Evolutionary conservation across 2,888 invertebrate genomes (phyloP).

Genomic region (Leptopilina drosophilae): DNA sequence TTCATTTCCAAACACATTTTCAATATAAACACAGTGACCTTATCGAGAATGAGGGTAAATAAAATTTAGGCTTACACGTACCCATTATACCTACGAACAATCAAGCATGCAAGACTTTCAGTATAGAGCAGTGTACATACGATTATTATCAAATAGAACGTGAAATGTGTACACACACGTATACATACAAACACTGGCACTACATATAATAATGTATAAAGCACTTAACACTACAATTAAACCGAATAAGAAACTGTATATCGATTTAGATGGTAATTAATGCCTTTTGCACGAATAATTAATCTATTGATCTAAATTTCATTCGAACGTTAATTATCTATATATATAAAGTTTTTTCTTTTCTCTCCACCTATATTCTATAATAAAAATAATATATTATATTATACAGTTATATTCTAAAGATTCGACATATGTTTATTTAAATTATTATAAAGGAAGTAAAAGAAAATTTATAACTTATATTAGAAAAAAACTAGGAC

Average conservation of each 20-base stretch:
- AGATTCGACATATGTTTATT: too few relatives aligned
- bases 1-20: neutral
- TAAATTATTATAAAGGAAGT: too few relatives aligned
- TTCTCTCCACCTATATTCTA: too few relatives aligned
- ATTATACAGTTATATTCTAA: too few relatives aligned
- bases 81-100: constrained; percentile 4
- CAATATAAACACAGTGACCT: neutral
- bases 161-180: constrained; percentile 41
- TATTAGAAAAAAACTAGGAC: too few relatives aligned
- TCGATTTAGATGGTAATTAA: constrained; percentile 17
- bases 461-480: too few relatives aligned
- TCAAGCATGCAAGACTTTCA: constrained; percentile 26
- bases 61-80: constrained; percentile 8
- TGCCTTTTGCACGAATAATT: neutral
- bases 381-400: too few relatives aligned
- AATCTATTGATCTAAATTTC: neutral
- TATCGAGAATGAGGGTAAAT: constrained; percentile 12
- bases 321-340: neutral
- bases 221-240: neutral
- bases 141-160: constrained; percentile 60
- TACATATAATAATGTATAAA: neutral
- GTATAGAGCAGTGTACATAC: constrained; percentile 47
- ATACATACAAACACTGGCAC: too few relatives aligned
- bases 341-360: neutral
- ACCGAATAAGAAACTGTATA: constrained; percentile 6